These are phyloP conservation scores for Limnothrissa miodon DNA, from an alignment of 2,113 vertebrate genomes.

Conservation along the genomic window DNA sequence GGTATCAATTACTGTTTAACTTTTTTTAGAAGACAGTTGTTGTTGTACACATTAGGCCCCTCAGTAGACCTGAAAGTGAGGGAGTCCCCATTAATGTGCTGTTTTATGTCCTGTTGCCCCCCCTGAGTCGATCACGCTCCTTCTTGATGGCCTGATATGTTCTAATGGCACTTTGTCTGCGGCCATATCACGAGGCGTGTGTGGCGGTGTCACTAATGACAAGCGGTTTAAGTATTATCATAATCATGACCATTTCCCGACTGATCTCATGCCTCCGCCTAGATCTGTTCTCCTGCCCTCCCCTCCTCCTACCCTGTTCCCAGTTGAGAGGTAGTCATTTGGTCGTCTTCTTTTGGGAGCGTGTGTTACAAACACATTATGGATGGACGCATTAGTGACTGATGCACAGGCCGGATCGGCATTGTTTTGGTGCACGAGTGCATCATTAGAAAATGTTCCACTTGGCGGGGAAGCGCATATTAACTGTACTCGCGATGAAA, in stretches of 20 bases:
- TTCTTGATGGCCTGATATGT: conserved; percentile 63
- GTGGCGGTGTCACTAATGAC: conserved; percentile 71
- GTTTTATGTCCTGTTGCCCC: conserved; percentile 46
- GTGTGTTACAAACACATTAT: conserved; percentile 77
- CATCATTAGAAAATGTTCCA: conserved; percentile 85
- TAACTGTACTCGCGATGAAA: conserved; percentile 79
- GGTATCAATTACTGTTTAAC: background rate
- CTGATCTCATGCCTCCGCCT: conserved; percentile 61
- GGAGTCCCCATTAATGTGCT: conserved; percentile 57
- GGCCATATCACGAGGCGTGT: conserved; percentile 67
- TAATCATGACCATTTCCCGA: conserved; percentile 69
- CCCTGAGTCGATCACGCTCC: conserved; percentile 47
- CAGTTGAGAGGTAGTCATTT: conserved; percentile 62
- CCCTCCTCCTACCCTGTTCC: conserved; percentile 55
- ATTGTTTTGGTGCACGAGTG: conserved; percentile 77
- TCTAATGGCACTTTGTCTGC: conserved; percentile 71
- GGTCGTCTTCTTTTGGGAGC: conserved; percentile 71
- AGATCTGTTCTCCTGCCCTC: conserved; percentile 44
- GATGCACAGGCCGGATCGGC: conserved; percentile 70
- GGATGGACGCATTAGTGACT: conserved; percentile 83
- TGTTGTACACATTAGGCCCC: conserved; percentile 51
- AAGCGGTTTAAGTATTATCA: conserved; percentile 73
- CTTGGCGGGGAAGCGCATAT: conserved; percentile 78
- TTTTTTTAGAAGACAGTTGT: conserved; percentile 38
- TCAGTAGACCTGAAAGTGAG: conserved; percentile 55